Conservation (phyloP, 2,113 vertebrate genomes). For the Xiphophorus maculatus region DNA sequence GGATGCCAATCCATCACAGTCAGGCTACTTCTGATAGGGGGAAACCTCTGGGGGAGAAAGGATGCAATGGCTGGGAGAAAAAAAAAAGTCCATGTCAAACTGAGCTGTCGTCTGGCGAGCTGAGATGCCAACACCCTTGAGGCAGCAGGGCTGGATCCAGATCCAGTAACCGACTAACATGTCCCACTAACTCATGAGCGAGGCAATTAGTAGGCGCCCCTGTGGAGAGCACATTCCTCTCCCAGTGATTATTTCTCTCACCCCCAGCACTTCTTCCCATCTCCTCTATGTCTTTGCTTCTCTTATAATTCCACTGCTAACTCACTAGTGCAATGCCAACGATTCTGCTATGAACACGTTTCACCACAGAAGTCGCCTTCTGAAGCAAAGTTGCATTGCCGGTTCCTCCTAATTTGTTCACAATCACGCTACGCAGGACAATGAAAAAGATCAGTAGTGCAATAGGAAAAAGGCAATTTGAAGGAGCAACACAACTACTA, state of each 20-base stretch:
- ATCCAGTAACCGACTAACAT: conserved; percentile 72
- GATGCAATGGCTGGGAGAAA: conserved; percentile 56
- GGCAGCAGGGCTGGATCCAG: conserved; percentile 69
- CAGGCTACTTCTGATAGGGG: conserved; percentile 68
- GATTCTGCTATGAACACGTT: conserved; percentile 47
- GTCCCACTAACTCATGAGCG: conserved; percentile 72
- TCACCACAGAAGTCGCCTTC: conserved; percentile 9
- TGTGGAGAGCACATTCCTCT: conserved; percentile 70
- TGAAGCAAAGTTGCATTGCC: conserved; percentile 21
- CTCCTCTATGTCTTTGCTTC: conserved; percentile 21
- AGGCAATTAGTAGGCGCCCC: conserved; percentile 81
- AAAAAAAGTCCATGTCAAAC: conserved; percentile 66
- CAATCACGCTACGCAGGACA: conserved; percentile 58
- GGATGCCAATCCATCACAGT: conserved; percentile 81
- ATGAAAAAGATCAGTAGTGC: conserved; percentile 15
- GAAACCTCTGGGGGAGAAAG: conserved; percentile 61
- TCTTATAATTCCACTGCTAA: conserved; percentile 27
- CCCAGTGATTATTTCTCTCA: conserved; percentile 64
- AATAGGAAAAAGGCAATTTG: not conserved
- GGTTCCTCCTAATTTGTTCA: conserved; percentile 42
- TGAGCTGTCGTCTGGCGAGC: conserved; percentile 74
- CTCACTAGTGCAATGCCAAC: conserved; percentile 26
- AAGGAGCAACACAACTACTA: too few species aligned
- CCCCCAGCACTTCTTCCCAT: not conserved
- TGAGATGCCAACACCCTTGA: conserved; percentile 75